Base-by-base conservation (phyloP, 2,113 vertebrate species). In the Otolemur garnettii region DNA sequence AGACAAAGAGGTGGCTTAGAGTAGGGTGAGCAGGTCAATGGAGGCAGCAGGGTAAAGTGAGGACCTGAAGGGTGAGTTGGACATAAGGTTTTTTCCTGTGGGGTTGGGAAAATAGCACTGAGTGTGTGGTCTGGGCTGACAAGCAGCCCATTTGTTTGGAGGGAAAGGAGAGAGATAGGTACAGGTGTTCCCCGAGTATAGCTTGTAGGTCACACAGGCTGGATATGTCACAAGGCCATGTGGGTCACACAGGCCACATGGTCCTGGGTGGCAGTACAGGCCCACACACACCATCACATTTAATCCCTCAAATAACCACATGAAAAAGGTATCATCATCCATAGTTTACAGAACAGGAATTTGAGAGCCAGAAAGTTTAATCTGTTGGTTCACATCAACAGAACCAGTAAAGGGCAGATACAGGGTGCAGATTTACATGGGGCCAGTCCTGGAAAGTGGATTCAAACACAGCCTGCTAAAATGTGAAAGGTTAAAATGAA, bases 401-500 rank as follows among this genome's bases (percentile, higher is more conserved):
- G 5, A 71, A 77, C 6, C 22, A 68, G 24, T 79, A 89, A 90
- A 30, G 15, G 42, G 26, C n/a, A 92, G 59, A 53, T 68, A 77
- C 26, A 53, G 59, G 5, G 55, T 45, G 3, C 60, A 88, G 60
- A 84, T 93, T 17, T 74, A 24, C 33, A 14, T 38, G 18, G 14
- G 14, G 7, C 57, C 18, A 53, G 38, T 55, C 26, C 42, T 81
- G 11, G 91, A 64, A 92, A 81, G 21, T 57, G 30, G 68, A 77
- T 59, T 1, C 19, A 53, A 81, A 75, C 9, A 53, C 7, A 72
- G 11, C 22, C 81, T 33, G 30, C 42, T 84, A n/a, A 87, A 94
- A 92, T 84, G 18, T 45, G 55, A 95, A 86, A 91, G 30, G 42
- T 50, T 68, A 84, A 74, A 45, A 28, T 42, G 21, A 79, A 90